These are phyloP conservation scores for Limenitis camilla DNA, from an alignment of 2,888 invertebrate species.

Conservation along the genomic window DNA sequence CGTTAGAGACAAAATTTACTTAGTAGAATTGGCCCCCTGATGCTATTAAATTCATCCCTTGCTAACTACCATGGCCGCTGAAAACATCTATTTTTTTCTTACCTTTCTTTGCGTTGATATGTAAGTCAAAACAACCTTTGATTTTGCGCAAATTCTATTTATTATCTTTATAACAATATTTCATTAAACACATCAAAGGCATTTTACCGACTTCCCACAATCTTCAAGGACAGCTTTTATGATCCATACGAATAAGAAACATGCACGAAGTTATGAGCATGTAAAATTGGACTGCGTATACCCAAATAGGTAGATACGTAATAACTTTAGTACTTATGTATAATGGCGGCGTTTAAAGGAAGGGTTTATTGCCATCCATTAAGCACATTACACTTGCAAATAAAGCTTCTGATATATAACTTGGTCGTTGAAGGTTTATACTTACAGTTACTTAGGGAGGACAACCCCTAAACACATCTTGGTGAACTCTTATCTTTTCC, in stretches of 20 bases:
- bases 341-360: not conserved
- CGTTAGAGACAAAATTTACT: too few relatives aligned
- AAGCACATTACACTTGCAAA: not conserved
- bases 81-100: too few relatives aligned
- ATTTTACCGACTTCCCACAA: not conserved
- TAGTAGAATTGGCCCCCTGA: too few relatives aligned
- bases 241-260: not conserved
- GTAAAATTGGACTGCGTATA: not conserved
- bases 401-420: not conserved
- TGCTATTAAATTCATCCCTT: too few relatives aligned
- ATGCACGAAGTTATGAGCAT: not conserved
- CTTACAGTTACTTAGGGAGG: too few relatives aligned
- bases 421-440: not conserved
- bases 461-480: too few relatives aligned
- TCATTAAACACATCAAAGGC: not conserved
- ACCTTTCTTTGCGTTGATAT: too few relatives aligned
- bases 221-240: not conserved
- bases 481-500: too few relatives aligned
- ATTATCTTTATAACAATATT: too few relatives aligned
- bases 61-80: too few relatives aligned
- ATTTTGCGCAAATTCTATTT: too few relatives aligned
- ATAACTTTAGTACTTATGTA: slow-evolving; percentile 1
- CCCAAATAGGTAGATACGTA: not conserved
- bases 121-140: too few relatives aligned
- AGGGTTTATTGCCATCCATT: slow-evolving; percentile 1